Conservation (phyloP, 2,113 vertebrate genomes). For the Lathamus discolor region DNA sequence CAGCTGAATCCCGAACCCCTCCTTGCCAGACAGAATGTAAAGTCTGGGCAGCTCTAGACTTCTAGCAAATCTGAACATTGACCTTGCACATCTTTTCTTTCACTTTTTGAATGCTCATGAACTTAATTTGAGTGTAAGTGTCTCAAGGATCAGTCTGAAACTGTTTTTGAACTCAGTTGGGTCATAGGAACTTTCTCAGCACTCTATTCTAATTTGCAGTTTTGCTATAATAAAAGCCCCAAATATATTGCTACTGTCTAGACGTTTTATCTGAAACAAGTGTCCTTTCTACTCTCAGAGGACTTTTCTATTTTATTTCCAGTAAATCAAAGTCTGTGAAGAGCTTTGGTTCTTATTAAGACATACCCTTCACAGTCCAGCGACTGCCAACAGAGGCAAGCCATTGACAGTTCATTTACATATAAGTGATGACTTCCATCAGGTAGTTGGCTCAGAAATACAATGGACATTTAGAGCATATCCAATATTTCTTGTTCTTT, state of each 20-base stretch:
- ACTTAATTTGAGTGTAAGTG: slow-evolving; percentile 62
- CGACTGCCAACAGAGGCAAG: slow-evolving; percentile 81
- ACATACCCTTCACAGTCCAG: slow-evolving; percentile 93
- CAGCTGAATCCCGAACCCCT: not conserved
- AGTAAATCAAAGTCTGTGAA: slow-evolving; percentile 93
- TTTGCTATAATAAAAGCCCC: slow-evolving; percentile 83
- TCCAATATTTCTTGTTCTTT: slow-evolving; percentile 83
- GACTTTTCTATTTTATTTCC: slow-evolving; percentile 93
- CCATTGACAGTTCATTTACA: slow-evolving; percentile 89
- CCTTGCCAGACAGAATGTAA: slow-evolving; percentile 26
- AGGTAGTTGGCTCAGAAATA: slow-evolving; percentile 85
- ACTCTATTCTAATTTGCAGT: slow-evolving; percentile 84
- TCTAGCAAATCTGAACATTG: slow-evolving; percentile 28
- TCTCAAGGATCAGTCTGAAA: slow-evolving; percentile 70
- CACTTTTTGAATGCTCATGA: slow-evolving; percentile 55
- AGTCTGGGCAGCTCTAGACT: slow-evolving; percentile 17
- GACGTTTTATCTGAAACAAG: slow-evolving; percentile 88
- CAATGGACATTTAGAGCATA: slow-evolving; percentile 83
- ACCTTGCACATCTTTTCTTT: slow-evolving; percentile 45
- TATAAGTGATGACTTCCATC: slow-evolving; percentile 95
- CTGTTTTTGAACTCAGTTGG: slow-evolving; percentile 76
- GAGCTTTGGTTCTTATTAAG: slow-evolving; percentile 86
- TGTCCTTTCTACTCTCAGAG: slow-evolving; percentile 87
- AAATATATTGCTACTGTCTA: slow-evolving; percentile 88
- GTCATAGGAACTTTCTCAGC: slow-evolving; percentile 78